Evolutionary conservation across 2,113 vertebrate genomes (phyloP).

Genomic region (Lagenorhynchus albirostris): DNA sequence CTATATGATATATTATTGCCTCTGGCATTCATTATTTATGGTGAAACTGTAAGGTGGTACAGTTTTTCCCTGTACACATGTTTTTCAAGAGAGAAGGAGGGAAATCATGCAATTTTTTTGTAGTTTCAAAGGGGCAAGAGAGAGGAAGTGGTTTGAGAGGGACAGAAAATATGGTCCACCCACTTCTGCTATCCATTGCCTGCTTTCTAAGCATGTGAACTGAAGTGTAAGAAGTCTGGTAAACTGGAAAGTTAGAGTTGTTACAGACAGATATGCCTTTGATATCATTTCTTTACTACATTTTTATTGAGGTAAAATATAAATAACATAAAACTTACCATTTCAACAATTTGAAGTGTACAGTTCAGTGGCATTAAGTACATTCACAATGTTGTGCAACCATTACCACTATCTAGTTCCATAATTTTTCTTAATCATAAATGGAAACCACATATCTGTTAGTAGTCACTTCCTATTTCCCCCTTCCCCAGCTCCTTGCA

Average conservation of each 20-base stretch:
- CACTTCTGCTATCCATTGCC: neutral
- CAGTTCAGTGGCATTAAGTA: neutral
- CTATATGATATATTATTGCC: neutral
- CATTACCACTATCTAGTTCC: neutral
- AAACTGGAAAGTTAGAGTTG: neutral
- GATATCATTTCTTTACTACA: neutral
- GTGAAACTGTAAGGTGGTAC: neutral
- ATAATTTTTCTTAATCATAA: neutral
- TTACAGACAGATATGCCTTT: neutral
- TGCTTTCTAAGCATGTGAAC: neutral
- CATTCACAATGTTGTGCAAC: neutral
- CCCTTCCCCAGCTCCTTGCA: neutral
- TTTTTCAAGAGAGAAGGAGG: neutral
- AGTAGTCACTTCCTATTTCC: neutral
- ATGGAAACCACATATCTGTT: neutral
- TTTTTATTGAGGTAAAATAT: neutral
- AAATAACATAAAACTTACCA: neutral
- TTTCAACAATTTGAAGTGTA: neutral
- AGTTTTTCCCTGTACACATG: neutral
- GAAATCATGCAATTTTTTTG: neutral
- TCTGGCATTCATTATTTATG: neutral
- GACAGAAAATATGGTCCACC: neutral
- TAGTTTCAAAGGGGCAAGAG: slow-evolving; percentile 14
- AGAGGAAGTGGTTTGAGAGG: neutral
- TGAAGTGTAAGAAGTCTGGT: neutral